Evolutionary conservation across 64 coral and sea anemone species (phyloP).

Genomic region (Porites lutea): DNA sequence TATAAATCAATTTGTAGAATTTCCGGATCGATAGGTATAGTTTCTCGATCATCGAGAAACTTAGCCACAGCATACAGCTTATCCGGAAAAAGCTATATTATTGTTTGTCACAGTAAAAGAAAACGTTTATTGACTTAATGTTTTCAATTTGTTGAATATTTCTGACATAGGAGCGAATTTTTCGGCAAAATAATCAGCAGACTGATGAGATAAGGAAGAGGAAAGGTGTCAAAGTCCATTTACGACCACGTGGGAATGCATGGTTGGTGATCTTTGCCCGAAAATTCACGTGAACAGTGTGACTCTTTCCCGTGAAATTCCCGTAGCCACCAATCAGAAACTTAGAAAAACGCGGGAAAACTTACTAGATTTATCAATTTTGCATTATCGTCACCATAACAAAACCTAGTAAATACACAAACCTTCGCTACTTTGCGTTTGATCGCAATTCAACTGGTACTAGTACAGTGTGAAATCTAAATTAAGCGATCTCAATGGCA

Average conservation of each 20-base stretch:
- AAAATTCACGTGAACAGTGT: slow-evolving; percentile 1
- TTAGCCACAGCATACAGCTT: no score
- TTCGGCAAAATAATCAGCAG: neutral
- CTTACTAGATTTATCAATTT: neutral
- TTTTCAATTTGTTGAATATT: no score
- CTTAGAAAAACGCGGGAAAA: neutral
- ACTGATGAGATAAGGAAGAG: no score
- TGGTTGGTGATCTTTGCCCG: neutral
- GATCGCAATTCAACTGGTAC: no score
- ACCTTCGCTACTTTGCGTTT: neutral
- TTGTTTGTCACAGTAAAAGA: no score
- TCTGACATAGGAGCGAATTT: no score
- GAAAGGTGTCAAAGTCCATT: neutral
- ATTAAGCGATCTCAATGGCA: neutral
- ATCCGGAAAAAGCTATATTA: no score
- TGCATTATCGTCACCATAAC: neutral
- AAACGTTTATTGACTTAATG: no score
- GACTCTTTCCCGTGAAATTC: neutral
- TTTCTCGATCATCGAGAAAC: no score
- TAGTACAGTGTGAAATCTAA: no score
- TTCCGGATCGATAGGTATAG: no score
- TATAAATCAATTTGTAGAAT: no score
- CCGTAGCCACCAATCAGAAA: neutral
- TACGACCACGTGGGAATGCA: neutral
- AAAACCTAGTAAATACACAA: neutral